These are phyloP conservation scores for Maconellicoccus hirsutus DNA, from an alignment of 1,140 invertebrate species.

Conservation along the genomic window DNA sequence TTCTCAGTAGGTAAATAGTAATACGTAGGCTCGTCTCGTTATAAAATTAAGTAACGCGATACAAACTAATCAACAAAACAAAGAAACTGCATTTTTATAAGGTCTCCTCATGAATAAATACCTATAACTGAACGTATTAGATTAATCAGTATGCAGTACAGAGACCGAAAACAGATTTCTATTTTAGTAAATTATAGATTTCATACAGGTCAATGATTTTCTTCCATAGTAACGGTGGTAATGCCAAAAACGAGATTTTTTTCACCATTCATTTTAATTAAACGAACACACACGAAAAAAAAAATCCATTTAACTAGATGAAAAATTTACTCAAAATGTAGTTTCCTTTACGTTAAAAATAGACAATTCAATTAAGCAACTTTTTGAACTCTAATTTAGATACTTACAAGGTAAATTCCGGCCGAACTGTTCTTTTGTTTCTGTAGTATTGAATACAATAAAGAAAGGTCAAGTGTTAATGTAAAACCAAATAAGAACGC, in stretches of 20 bases:
- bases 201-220: not conserved
- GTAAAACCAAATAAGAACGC: not conserved
- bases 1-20: not conserved
- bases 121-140: not conserved
- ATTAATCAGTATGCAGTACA: conserved; percentile 1
- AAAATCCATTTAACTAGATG: too few relatives aligned
- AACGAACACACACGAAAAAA: too few relatives aligned
- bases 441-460: not conserved
- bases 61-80: not conserved
- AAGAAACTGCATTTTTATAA: conserved; percentile 9
- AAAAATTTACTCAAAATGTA: too few relatives aligned
- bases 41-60: not conserved
- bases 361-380: too few relatives aligned
- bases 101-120: conserved; percentile 8
- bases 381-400: too few relatives aligned
- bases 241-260: too few relatives aligned
- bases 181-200: conserved; percentile 1
- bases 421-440: not conserved
- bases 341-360: too few relatives aligned
- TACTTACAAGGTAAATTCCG: not conserved
- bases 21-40: not conserved
- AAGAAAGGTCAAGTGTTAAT: not conserved
- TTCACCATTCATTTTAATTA: too few relatives aligned
- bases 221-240: not conserved
- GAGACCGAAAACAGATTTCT: conserved; percentile 3